These are phyloP conservation scores for Drosophila mayri DNA, from an alignment of 1,140 invertebrate genomes.

Conservation along the genomic window DNA sequence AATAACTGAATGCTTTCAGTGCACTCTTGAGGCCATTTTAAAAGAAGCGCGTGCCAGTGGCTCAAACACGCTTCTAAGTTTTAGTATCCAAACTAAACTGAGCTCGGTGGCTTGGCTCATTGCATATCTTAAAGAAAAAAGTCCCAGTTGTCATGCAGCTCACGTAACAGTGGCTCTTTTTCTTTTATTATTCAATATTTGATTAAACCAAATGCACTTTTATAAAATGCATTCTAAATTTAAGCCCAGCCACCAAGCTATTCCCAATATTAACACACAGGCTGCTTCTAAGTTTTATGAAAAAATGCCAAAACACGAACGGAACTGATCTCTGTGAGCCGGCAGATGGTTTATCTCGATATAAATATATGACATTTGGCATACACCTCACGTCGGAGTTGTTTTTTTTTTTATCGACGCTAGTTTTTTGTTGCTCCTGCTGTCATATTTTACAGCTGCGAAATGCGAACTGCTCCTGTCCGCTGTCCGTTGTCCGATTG, in stretches of 20 bases:
- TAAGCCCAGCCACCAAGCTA: not conserved
- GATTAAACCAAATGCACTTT: conserved; percentile 6
- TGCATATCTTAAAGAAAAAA: conserved; percentile 26
- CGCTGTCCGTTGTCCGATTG: conserved; percentile 24
- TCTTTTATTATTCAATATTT: not conserved
- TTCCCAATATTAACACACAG: conserved; percentile 1
- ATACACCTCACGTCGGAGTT: conserved; percentile 56
- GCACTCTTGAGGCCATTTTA: conserved; percentile 27
- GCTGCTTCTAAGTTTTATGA: conserved; percentile 43
- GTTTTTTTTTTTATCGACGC: conserved; percentile 64
- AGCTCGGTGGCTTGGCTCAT: conserved; percentile 11
- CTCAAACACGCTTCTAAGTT: conserved; percentile 61
- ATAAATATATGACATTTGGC: conserved; percentile 34
- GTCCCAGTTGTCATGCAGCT: conserved; percentile 47
- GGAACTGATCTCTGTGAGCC: conserved; percentile 10
- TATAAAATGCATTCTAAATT: not conserved
- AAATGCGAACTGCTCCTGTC: conserved; percentile 25
- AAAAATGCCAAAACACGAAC: not conserved
- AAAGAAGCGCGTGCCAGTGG: conserved; percentile 62
- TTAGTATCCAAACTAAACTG: not conserved
- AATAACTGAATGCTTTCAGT: not conserved
- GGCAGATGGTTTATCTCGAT: conserved; percentile 22
- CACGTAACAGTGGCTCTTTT: conserved; percentile 48
- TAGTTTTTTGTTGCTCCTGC: conserved; percentile 70
- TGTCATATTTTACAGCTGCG: conserved; percentile 73